Conservation (phyloP, 2,888 invertebrate genomes). For the Encarsia formosa region DNA sequence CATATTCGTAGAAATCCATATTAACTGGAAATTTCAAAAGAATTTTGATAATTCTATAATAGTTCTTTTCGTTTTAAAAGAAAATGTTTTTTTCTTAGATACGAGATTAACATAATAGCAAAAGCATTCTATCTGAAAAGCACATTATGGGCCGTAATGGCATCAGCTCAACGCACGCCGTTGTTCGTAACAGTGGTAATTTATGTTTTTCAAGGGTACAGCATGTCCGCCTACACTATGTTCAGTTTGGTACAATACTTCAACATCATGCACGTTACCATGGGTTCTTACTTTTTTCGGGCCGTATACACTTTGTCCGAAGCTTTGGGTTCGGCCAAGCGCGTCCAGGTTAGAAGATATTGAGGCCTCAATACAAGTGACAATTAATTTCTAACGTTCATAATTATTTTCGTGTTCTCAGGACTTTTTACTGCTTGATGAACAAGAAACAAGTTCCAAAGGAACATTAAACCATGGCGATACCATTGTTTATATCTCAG, state of each 20-base stretch:
- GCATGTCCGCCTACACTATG: slow-evolving; percentile 60
- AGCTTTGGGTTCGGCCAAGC: slow-evolving; percentile 60
- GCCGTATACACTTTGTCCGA: slow-evolving; percentile 62
- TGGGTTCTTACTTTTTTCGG: slow-evolving; percentile 63
- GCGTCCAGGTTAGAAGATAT: slow-evolving; percentile 56
- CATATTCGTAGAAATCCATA: neutral
- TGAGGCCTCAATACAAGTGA: neutral
- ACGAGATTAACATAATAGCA: slow-evolving; percentile 66
- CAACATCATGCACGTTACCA: slow-evolving; percentile 66
- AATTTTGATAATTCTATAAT: too few species aligned
- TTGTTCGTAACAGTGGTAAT: slow-evolving; percentile 76
- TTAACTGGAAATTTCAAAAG: too few species aligned
- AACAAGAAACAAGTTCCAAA: slow-evolving; percentile 49
- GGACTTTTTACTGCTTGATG: slow-evolving; percentile 57
- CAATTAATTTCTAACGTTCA: neutral
- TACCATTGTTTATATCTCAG: slow-evolving; percentile 43
- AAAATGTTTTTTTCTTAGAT: too few species aligned
- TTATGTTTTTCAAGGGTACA: slow-evolving; percentile 62
- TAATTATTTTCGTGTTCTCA: slow-evolving; percentile 34
- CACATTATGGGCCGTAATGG: slow-evolving; percentile 61
- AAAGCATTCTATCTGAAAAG: slow-evolving; percentile 65
- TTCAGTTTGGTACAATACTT: slow-evolving; percentile 76
- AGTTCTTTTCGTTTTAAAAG: too few species aligned
- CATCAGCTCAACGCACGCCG: slow-evolving; percentile 82
- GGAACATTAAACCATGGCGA: slow-evolving; percentile 15